These are phyloP conservation scores for Dasyornis broadbenti DNA, from an alignment of 2,113 vertebrate species.

Conservation along the genomic window DNA sequence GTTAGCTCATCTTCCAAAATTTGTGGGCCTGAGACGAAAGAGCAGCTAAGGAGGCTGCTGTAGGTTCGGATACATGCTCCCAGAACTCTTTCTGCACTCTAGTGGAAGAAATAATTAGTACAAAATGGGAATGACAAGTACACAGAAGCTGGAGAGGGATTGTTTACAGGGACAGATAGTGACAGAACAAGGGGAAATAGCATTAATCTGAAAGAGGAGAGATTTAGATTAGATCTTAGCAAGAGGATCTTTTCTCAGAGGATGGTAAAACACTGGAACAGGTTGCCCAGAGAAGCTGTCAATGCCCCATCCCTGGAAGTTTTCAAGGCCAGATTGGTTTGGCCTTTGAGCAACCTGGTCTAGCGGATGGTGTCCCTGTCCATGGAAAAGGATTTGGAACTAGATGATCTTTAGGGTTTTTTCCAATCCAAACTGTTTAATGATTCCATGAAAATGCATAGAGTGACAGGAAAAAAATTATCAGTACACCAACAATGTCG, in stretches of 20 bases:
- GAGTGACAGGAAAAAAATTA: background rate
- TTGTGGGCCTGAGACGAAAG: background rate
- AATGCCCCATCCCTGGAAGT: fast-evolving
- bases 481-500: background rate
- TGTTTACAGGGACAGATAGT: background rate
- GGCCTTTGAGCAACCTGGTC: background rate
- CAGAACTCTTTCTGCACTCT: background rate
- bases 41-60: background rate
- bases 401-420: background rate
- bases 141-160: background rate
- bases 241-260: background rate
- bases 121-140: background rate
- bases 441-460: background rate
- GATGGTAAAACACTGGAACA: background rate
- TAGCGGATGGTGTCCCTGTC: background rate
- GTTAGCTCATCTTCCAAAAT: background rate
- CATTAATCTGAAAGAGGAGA: background rate
- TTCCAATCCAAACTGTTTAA: background rate
- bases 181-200: background rate
- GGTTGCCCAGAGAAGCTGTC: background rate
- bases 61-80: background rate
- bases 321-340: background rate
- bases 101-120: background rate
- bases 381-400: background rate
- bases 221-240: background rate